Evolutionary conservation across 1,140 invertebrate species (phyloP), one percentile per base, ranked within the genome.

Genomic region (Drosophila ficusphila): DNA sequence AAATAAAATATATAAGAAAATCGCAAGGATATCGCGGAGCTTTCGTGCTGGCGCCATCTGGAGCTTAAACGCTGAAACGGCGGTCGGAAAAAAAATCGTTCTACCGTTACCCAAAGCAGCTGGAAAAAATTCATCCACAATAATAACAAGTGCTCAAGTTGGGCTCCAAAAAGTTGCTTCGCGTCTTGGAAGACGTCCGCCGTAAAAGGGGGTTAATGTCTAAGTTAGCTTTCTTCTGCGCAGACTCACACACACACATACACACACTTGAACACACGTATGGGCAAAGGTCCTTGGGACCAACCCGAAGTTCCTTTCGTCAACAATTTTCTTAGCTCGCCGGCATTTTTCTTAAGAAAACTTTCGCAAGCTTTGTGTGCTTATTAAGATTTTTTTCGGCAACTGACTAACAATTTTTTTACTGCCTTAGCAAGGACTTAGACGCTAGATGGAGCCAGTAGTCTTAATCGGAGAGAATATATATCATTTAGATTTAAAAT

Each of bases 21-120:
- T 7, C 6, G 23, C 47, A 77, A 74, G 42, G 12, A 46, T 12
- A 16, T 7, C 2, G 11, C n/a, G 18, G 51, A 58, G 81, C 81
- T 86, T 88, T 79, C 21, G 12, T 5, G 5, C 71, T 88, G 42
- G 81, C 81, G 81, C 81, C 81, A 86, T 81, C 81, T 88, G 34
- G 44, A 41, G 68, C 23, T 42, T 21, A 29, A n/a, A 5, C 4
- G 8, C 14, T 14, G 51, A 65, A 86, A 11, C 57, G 25, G 8
- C 0, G 5, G 7, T 8, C n/a, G 1, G 29, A 47, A 64, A 72
- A 60, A 53, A 49, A 61, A 27, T 39, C 12, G 11, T 38, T 23
- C 25, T 8, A 57, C 14, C 49, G 21, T 54, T 56, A 62, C 36
- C n/a, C n/a, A 64, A 27, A 47, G n/a, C 14, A 54, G 56, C 41